Evolutionary conservation across 2,113 vertebrate genomes (phyloP).

Genomic region (Canis aureus): DNA sequence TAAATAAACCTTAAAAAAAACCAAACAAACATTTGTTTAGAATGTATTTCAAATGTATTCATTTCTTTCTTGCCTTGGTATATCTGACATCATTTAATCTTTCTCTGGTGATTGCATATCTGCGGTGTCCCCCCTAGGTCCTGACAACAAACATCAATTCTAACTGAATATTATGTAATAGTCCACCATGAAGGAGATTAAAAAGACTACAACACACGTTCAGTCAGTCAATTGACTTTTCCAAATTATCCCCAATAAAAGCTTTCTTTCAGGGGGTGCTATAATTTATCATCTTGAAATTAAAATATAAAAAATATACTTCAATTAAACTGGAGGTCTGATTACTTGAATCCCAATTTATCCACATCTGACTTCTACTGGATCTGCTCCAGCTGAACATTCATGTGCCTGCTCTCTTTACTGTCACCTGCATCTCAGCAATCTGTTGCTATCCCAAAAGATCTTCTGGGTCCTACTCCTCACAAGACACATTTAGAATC

Average conservation of each 20-base stretch:
- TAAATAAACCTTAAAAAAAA: too few relatives aligned
- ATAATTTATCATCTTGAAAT: constrained; percentile 33
- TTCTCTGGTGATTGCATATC: neutral
- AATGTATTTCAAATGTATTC: neutral
- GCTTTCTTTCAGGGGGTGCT: neutral
- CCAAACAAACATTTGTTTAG: neutral
- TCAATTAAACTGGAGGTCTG: constrained; percentile 31
- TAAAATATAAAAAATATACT: constrained; percentile 56
- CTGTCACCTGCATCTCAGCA: neutral
- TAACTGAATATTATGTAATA: neutral
- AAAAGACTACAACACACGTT: neutral
- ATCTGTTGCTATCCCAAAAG: constrained; percentile 8
- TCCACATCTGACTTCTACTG: neutral
- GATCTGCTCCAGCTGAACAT: neutral
- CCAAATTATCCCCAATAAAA: neutral
- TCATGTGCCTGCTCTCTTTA: neutral
- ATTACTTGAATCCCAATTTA: neutral
- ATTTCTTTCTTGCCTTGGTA: neutral
- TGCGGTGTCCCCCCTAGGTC: neutral
- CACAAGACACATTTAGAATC: constrained; percentile 24
- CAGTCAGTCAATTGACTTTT: neutral
- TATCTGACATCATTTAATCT: neutral
- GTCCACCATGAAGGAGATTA: neutral
- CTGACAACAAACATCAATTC: neutral
- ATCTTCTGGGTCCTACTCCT: neutral